Evolutionary conservation across 2,113 vertebrate species (phyloP).

Genomic region (Oceanodroma tethys): DNA sequence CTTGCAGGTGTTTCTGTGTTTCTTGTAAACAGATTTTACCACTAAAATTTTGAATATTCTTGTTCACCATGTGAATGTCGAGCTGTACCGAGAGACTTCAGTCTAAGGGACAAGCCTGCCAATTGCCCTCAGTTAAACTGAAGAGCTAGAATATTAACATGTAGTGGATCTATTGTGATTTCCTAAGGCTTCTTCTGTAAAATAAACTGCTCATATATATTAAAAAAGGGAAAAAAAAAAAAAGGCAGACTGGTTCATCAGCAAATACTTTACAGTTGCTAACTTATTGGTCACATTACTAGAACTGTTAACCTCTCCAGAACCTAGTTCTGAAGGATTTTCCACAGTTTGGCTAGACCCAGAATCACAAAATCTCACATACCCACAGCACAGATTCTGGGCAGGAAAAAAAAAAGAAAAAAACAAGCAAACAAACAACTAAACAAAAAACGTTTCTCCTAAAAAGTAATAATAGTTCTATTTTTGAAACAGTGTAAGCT

Average conservation of each 20-base stretch:
- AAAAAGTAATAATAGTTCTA: neutral
- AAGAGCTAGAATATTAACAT: neutral
- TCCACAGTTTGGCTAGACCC: neutral
- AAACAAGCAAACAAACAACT: neutral
- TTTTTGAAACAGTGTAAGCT: neutral
- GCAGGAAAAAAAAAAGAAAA: neutral
- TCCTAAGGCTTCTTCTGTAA: neutral
- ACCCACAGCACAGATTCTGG: neutral
- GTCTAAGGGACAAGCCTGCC: neutral
- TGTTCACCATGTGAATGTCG: neutral
- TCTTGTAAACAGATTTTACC: neutral
- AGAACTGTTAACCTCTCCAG: neutral
- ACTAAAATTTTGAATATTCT: neutral
- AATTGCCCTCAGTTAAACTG: neutral
- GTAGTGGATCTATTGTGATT: neutral
- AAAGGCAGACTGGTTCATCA: neutral
- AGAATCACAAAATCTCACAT: neutral
- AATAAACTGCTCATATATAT: neutral
- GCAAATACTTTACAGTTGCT: neutral
- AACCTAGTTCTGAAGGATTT: neutral
- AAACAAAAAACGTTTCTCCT: neutral
- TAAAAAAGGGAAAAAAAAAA: neutral
- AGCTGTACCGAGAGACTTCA: neutral
- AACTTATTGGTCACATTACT: neutral
- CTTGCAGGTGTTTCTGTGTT: slow-evolving; percentile 3